Evolutionary conservation across 2,113 vertebrate species (phyloP).

Genomic region (Corapipo altera): DNA sequence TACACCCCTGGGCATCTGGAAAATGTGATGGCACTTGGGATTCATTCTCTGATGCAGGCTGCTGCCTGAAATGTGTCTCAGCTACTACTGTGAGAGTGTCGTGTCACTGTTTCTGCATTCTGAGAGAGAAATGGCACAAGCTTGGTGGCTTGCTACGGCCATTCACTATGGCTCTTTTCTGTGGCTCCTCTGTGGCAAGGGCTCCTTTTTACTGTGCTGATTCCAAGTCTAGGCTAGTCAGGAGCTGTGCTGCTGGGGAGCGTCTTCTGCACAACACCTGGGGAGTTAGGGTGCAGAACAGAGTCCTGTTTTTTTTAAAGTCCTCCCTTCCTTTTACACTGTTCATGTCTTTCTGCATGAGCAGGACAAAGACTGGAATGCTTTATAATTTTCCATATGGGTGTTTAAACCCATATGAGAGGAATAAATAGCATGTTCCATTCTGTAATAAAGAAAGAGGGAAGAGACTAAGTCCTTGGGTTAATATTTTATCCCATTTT

Average conservation of each 20-base stretch:
- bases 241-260: neutral
- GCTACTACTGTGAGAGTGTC: accelerated
- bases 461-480: neutral
- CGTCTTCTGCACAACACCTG: neutral
- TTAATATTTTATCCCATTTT: neutral
- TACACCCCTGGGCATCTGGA: neutral
- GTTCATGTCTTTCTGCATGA: neutral
- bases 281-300: neutral
- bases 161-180: neutral
- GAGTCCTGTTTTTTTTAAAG: neutral
- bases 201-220: neutral
- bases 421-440: neutral
- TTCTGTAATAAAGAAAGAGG: neutral
- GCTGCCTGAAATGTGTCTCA: neutral
- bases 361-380: neutral
- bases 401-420: neutral
- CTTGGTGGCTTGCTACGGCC: neutral
- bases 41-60: neutral
- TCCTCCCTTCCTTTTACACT: neutral
- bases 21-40: neutral
- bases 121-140: neutral
- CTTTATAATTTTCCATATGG: neutral
- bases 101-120: neutral
- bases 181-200: neutral
- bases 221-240: neutral